Conservation (phyloP, 2,888 invertebrate genomes). For the Pheosia tremula region DNA sequence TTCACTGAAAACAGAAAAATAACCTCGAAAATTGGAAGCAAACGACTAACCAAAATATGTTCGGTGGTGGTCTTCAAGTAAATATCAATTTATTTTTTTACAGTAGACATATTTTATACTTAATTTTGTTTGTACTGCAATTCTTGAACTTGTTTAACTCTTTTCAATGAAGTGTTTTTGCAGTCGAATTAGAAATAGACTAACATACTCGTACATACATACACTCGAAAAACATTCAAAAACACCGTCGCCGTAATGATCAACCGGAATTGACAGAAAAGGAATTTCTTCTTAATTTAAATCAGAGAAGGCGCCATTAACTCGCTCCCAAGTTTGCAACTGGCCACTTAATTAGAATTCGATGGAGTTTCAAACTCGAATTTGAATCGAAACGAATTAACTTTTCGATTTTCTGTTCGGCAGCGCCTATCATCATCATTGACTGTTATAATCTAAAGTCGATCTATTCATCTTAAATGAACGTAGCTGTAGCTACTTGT, state of each 20-base stretch:
- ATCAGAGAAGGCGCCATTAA: conserved; percentile 13
- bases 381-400: conserved; percentile 13
- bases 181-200: too few species aligned
- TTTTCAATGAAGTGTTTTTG: too few species aligned
- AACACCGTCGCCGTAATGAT: neutral
- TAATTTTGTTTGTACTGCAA: too few species aligned
- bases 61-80: too few species aligned
- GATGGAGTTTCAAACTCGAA: conserved; percentile 29
- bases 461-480: neutral
- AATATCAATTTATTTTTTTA: too few species aligned
- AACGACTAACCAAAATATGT: too few species aligned
- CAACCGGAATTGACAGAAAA: conserved; percentile 7
- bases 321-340: conserved; percentile 20
- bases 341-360: conserved; percentile 29
- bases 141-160: too few species aligned
- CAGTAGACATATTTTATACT: too few species aligned
- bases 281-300: conserved; percentile 21
- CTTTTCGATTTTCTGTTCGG: conserved; percentile 6
- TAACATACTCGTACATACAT: too few species aligned
- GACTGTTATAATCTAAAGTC: neutral
- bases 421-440: neutral
- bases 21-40: too few species aligned
- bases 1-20: too few species aligned
- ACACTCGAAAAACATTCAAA: neutral
- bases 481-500: neutral